phyloP scores from a whole-genome alignment of 2,113 vertebrate genomes.

The Grantiella picta region DNA sequence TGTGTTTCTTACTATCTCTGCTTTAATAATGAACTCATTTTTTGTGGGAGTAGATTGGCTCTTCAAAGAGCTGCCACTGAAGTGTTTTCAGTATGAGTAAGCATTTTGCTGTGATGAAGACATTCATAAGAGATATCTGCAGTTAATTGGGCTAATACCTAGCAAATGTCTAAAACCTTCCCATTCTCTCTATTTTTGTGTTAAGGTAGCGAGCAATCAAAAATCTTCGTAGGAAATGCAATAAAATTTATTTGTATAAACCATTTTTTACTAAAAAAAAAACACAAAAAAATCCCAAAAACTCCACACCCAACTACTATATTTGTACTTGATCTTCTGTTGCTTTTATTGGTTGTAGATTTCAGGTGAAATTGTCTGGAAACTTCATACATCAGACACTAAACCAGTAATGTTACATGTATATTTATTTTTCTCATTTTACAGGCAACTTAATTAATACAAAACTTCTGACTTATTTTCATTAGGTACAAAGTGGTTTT shows the following conservation, averaged over 20 bases:
- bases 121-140: neutral
- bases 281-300: accelerated
- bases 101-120: neutral
- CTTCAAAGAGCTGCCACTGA: neutral
- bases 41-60: neutral
- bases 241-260: neutral
- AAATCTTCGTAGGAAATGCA: neutral
- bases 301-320: neutral
- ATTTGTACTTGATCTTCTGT: neutral
- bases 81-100: neutral
- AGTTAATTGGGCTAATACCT: neutral
- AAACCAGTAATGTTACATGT: neutral
- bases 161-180: neutral
- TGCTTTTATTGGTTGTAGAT: neutral
- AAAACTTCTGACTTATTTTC: neutral
- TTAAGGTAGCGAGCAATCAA: neutral
- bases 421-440: neutral
- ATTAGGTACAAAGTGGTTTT: neutral
- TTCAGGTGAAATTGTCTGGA: neutral
- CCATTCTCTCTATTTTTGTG: neutral
- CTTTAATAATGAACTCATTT: neutral
- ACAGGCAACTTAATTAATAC: neutral
- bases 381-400: neutral
- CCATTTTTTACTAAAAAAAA: neutral
- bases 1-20: neutral